Evolutionary conservation across 2,113 vertebrate species (phyloP), one percentile per base, ranked within the genome.

Genomic region (Paramisgurnus dabryanus): DNA sequence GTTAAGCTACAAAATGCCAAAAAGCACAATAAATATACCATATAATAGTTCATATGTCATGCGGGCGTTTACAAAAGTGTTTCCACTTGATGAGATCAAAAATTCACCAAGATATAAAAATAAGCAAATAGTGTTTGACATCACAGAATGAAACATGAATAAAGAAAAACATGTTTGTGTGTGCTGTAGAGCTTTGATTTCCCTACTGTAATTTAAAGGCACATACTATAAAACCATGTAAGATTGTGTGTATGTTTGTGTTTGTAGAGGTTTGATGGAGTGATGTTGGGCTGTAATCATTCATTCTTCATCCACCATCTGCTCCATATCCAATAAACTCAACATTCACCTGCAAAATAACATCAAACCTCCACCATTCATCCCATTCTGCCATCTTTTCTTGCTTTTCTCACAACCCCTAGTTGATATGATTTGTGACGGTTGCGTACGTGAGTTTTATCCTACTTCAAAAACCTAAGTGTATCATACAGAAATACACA

Each of bases 221-320:
- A 53, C 55, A 34, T 13, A 53, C 17, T 7, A n/a, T 18, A 2
- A 58, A n/a, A 9, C 7, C 18, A 7, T 53, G 45, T 47, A 41
- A 27, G 73, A 22, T 6, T 65, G n/a, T 76, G 6, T 17, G 12
- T 76, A 10, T 12, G 74, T 72, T 45, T 60, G 71, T 61, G 39
- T 61, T 7, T 61, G 39, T 18, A 40, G 41, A 43, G 9, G 71
- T 45, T 57, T 58, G 40, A 58, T 58, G n/a, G 55, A 58, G 15
- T n/a, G 17, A 7, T 58, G 55, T 13, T 58, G 55, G n/a, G 6
- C 6, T 58, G 2, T 13, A 58, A 7, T 58, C 55, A 58, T 58
- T 17, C n/a, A 58, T 58, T 6, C 55, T 58, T 58, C 55, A 2
- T 58, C 55, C 17, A 12, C 50, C 50, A 58, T 58, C 55, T 58